phyloP scores from a whole-genome alignment of 2,113 vertebrate genomes.

The Urocynchramus pylzowi region DNA sequence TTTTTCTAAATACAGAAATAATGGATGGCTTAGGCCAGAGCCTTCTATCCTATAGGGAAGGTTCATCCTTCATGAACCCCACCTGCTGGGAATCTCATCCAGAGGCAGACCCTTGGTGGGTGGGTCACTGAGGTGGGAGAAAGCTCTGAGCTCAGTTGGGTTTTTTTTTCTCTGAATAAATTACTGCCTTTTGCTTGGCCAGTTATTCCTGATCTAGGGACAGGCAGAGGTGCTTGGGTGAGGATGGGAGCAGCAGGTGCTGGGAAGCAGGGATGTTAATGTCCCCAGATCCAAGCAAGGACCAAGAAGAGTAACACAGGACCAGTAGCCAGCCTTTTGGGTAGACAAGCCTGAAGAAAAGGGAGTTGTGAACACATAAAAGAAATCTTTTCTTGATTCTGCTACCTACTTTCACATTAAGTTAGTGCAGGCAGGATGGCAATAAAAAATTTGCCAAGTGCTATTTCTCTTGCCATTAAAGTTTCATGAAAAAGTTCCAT shows the following conservation, averaged over 20 bases:
- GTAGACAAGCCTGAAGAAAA: background rate
- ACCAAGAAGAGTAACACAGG: background rate
- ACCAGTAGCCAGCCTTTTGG: background rate
- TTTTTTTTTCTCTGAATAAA: background rate
- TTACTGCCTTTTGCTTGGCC: background rate
- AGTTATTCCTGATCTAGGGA: accelerated
- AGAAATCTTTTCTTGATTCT: background rate
- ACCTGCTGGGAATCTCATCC: background rate
- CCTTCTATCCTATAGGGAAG: accelerated
- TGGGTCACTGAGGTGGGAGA: background rate
- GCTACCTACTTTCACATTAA: background rate
- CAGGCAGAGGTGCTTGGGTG: background rate
- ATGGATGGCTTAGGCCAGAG: background rate
- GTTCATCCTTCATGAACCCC: background rate
- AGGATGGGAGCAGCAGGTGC: background rate
- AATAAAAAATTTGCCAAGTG: background rate
- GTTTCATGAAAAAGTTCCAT: constrained; percentile 32
- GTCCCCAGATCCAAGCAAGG: background rate
- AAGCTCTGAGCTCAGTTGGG: background rate
- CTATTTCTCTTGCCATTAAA: constrained; percentile 36
- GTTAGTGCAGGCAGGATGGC: background rate
- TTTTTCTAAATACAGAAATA: background rate
- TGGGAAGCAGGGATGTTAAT: background rate
- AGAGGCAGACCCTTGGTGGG: background rate
- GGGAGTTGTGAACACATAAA: background rate